A percentile compares a stretch with the other conserved stretches of the same genome.
phyloP scores from a whole-genome alignment of 1,140 invertebrate species.

The Bombus cullumanus region DNA sequence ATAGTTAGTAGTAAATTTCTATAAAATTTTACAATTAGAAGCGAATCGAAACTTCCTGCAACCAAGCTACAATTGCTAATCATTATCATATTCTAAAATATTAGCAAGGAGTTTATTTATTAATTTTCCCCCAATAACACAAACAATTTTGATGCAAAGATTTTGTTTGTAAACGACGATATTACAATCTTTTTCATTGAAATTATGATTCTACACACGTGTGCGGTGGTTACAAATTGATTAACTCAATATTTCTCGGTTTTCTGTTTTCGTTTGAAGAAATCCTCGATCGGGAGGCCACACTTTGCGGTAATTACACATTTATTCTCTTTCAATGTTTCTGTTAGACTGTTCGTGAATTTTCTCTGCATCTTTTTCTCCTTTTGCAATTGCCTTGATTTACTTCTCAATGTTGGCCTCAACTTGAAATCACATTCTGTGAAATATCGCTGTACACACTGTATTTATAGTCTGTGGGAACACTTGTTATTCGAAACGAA shows the following conservation, averaged over 20 bases:
- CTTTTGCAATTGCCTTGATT: not conserved
- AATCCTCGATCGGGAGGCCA: conserved; percentile 61
- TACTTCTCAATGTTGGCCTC: not conserved
- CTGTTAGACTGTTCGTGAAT: conserved; percentile 45
- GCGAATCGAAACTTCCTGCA: conserved; percentile 7
- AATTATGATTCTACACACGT: not conserved
- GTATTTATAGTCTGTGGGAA: not conserved
- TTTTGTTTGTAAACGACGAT: not conserved
- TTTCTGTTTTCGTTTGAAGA: conserved; percentile 66
- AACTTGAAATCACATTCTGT: not conserved
- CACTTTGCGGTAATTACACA: conserved; percentile 72
- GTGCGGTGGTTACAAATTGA: conserved; percentile 6
- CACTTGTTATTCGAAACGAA: not conserved
- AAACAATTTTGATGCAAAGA: not conserved
- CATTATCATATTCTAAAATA: too few relatives aligned
- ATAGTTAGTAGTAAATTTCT: not conserved
- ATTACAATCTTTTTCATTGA: not conserved
- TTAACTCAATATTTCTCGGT: conserved; percentile 56
- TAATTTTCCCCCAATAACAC: not conserved
- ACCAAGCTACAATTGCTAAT: too few relatives aligned
- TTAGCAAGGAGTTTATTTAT: not conserved
- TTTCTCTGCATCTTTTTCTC: conserved; percentile 49
- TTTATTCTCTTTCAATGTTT: conserved; percentile 62
- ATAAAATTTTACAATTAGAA: not conserved
- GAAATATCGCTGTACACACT: not conserved